Evolutionary conservation across 1,140 invertebrate genomes (phyloP).

Genomic region (Aporrectodea caliginosa): DNA sequence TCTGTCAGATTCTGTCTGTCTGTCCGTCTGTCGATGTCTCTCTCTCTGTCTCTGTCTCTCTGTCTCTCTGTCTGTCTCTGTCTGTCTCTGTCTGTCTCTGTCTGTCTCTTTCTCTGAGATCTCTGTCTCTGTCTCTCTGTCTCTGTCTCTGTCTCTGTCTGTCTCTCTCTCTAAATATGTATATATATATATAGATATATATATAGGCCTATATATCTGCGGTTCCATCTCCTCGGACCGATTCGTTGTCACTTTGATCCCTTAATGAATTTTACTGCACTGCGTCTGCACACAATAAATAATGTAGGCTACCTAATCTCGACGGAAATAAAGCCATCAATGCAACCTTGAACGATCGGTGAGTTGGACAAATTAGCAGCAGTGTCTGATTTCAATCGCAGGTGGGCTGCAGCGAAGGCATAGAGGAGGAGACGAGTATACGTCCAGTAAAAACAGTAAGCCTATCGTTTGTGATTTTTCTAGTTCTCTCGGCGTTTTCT

Average conservation of each 20-base stretch:
- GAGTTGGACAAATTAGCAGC: no score
- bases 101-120: conserved; percentile 8
- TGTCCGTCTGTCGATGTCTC: neutral
- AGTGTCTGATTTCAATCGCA: no score
- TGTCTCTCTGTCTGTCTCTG: neutral
- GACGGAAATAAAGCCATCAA: no score
- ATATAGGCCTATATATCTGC: neutral
- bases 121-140: neutral
- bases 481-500: no score
- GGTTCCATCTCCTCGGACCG: neutral
- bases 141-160: neutral
- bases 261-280: neutral
- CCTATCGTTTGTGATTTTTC: no score
- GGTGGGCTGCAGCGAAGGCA: no score
- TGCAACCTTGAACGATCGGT: no score
- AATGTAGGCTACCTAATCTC: no score
- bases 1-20: neutral
- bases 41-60: conserved; percentile 10
- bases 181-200: neutral
- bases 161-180: neutral
- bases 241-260: neutral
- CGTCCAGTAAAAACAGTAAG: no score
- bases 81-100: neutral
- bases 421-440: no score
- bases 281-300: neutral